These are phyloP conservation scores for Euspilapteryx auroguttella DNA, from an alignment of 2,888 invertebrate species.

Conservation along the genomic window DNA sequence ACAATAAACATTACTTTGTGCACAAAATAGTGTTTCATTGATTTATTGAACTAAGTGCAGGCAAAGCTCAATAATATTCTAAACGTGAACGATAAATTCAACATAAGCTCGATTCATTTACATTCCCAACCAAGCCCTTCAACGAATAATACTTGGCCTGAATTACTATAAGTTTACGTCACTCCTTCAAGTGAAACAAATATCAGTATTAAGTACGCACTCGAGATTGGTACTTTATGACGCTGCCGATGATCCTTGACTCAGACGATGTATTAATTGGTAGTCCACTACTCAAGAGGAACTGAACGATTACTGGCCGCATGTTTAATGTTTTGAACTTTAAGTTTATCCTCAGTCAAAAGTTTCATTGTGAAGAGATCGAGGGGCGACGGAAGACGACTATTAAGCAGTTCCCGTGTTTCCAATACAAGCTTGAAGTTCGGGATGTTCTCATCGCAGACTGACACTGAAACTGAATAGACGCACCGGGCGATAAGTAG, in stretches of 20 bases:
- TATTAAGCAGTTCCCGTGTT: constrained; percentile 19
- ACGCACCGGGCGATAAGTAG: constrained; percentile 31
- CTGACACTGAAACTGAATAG: constrained; percentile 31
- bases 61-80: neutral
- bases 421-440: no score
- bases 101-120: constrained; percentile 5
- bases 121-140: constrained; percentile 17
- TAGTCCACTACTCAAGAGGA: neutral
- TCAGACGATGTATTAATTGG: neutral
- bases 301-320: no score
- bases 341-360: no score
- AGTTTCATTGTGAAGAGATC: neutral
- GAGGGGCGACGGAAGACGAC: constrained; percentile 12
- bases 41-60: constrained; percentile 11
- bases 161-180: constrained; percentile 20
- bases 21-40: no score
- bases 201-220: neutral
- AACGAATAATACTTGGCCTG: constrained; percentile 14
- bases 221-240: no score
- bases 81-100: neutral
- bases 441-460: constrained; percentile 15
- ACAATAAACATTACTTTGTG: no score
- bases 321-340: no score
- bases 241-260: neutral
- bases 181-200: constrained; percentile 9